These are phyloP conservation scores for Lysandra coridon DNA, from an alignment of 2,888 invertebrate genomes.

Conservation along the genomic window DNA sequence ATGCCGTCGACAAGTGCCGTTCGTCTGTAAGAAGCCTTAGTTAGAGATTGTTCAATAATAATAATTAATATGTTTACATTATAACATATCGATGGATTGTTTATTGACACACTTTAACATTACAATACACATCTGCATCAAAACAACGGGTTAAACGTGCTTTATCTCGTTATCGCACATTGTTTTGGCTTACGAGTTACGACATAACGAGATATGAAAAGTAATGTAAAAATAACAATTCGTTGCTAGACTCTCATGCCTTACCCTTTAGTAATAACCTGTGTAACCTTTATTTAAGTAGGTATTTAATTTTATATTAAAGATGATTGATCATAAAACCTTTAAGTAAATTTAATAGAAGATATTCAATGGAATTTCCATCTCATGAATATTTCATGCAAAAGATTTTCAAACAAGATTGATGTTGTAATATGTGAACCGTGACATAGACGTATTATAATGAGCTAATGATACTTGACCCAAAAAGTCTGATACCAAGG, in stretches of 20 bases:
- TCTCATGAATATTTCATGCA: background rate
- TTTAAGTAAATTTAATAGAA: background rate
- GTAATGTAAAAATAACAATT: background rate
- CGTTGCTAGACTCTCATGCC: background rate
- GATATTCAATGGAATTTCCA: background rate
- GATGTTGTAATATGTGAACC: background rate
- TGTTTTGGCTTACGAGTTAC: constrained; percentile 2
- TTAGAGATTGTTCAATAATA: too few species aligned
- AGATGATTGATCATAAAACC: too few species aligned
- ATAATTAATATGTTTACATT: background rate
- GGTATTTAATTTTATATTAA: too few species aligned
- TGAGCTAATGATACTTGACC: constrained; percentile 17
- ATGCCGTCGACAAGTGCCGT: too few species aligned
- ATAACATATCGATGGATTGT: too few species aligned
- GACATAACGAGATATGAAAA: background rate
- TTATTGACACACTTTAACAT: background rate
- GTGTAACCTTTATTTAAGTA: too few species aligned
- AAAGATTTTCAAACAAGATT: background rate
- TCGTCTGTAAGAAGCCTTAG: too few species aligned
- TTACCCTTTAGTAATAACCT: background rate
- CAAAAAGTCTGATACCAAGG: constrained; percentile 22
- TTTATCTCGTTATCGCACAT: background rate
- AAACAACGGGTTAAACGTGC: background rate
- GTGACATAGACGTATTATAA: background rate
- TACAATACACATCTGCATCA: background rate